Percentiles rank a stretch among this genome's conserved stretches.
phyloP scores from a whole-genome alignment of 1,140 invertebrate genomes.

The Ruditapes philippinarum region DNA sequence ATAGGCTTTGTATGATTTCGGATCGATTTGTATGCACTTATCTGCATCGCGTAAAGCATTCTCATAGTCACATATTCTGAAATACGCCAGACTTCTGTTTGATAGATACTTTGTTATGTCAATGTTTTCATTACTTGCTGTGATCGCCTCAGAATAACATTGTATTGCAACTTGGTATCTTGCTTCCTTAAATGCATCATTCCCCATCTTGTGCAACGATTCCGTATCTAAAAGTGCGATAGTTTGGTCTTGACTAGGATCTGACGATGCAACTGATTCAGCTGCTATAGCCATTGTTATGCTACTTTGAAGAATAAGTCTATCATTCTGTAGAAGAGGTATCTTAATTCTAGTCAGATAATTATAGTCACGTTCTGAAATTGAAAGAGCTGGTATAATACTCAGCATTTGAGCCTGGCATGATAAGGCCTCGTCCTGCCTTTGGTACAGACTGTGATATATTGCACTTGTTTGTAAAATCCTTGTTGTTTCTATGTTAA shows the following conservation, averaged over 20 bases:
- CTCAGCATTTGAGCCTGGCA: slow-evolving; percentile 21
- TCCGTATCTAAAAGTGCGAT: neutral
- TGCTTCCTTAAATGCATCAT: neutral
- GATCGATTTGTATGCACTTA: neutral
- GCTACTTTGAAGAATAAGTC: neutral
- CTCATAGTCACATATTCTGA: neutral
- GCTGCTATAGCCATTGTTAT: neutral
- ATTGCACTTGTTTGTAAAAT: slow-evolving; percentile 13
- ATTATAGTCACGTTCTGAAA: neutral
- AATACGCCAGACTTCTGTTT: slow-evolving; percentile 28
- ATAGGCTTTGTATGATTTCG: neutral
- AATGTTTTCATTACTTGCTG: neutral
- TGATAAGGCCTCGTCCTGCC: slow-evolving; percentile 17
- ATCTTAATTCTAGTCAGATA: neutral
- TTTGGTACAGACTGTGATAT: slow-evolving; percentile 24
- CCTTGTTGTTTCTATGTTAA: neutral
- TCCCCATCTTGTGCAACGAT: neutral
- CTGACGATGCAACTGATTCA: neutral
- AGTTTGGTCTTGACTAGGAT: neutral
- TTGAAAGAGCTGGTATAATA: neutral
- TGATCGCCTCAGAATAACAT: slow-evolving; percentile 1
- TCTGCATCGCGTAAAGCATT: slow-evolving; percentile 23
- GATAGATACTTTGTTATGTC: neutral
- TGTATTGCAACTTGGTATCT: neutral
- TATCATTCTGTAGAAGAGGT: neutral